Evolutionary conservation across 2,797 vertebrate genomes (phyloP).

Genomic region (Adelosebastes latens): DNA sequence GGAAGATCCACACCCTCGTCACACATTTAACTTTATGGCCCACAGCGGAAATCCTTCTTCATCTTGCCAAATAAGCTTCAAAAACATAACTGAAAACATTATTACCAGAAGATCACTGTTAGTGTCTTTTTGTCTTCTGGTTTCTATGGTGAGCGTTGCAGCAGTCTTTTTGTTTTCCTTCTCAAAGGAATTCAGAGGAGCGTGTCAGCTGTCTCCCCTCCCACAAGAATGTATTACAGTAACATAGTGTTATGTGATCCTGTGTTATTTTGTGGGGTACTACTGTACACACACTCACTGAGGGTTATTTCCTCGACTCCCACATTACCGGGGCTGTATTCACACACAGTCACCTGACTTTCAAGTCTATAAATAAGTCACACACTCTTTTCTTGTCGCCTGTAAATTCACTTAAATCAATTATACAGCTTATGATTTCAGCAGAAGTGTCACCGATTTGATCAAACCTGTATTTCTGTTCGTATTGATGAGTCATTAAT

Average conservation of each 20-base stretch:
- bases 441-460: neutral
- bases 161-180: conserved; percentile 27
- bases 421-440: neutral
- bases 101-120: conserved; percentile 7
- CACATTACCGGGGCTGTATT: neutral
- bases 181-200: conserved; percentile 4
- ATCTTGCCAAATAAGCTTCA: neutral
- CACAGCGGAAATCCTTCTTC: conserved; percentile 18
- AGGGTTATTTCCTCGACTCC: conserved; percentile 2
- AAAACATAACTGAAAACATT: neutral
- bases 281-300: neutral
- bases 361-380: neutral
- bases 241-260: neutral
- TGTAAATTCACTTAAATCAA: neutral
- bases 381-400: neutral
- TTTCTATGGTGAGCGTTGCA: conserved; percentile 11
- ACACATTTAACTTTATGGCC: neutral
- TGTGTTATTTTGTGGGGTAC: neutral
- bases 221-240: neutral
- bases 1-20: neutral
- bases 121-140: neutral
- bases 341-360: neutral
- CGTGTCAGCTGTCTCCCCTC: neutral
- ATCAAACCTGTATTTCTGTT: neutral
- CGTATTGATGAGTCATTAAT: neutral